Evolutionary conservation across 2,888 invertebrate species (phyloP).

Genomic region (Drosophila falleni): DNA sequence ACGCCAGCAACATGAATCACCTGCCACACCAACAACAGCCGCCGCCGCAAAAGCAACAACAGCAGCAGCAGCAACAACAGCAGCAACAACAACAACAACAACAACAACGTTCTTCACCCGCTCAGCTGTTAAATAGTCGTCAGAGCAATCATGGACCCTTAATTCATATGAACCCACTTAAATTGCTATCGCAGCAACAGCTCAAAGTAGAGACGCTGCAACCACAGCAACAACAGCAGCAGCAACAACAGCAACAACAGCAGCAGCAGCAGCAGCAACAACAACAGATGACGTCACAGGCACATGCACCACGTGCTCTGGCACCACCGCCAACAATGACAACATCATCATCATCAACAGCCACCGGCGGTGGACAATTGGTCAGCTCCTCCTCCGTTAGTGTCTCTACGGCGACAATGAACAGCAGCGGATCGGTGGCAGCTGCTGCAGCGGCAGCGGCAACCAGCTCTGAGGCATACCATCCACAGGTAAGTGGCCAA

Average conservation of each 20-base stretch:
- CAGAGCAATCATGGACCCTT: conserved; percentile 66
- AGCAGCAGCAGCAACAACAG: conserved; percentile 68
- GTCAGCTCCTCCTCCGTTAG: conserved; percentile 44
- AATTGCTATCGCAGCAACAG: conserved; percentile 84
- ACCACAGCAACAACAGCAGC: conserved; percentile 69
- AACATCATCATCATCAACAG: conserved; percentile 29
- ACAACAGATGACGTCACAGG: conserved; percentile 40
- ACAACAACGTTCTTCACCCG: conserved; percentile 85
- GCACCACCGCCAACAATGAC: conserved; percentile 36
- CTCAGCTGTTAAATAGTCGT: conserved; percentile 79
- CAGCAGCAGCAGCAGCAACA: conserved; percentile 31
- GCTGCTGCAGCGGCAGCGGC: conserved; percentile 22
- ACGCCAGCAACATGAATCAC: conserved; percentile 81
- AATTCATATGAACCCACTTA: conserved; percentile 49
- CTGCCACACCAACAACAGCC: conserved; percentile 83
- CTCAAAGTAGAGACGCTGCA: conserved; percentile 89
- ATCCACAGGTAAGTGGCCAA: conserved; percentile 88
- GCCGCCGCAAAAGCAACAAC: conserved; percentile 73
- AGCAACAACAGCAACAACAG: conserved; percentile 60
- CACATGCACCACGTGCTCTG: conserved; percentile 30
- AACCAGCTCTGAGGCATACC: conserved; percentile 87
- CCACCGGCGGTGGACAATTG: conserved; percentile 29
- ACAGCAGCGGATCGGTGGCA: conserved; percentile 28
- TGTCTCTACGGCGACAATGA: conserved; percentile 40
- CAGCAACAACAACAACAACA: conserved; percentile 80